These are phyloP conservation scores for Euproctis similis DNA, from an alignment of 2,888 invertebrate species.

Conservation along the genomic window DNA sequence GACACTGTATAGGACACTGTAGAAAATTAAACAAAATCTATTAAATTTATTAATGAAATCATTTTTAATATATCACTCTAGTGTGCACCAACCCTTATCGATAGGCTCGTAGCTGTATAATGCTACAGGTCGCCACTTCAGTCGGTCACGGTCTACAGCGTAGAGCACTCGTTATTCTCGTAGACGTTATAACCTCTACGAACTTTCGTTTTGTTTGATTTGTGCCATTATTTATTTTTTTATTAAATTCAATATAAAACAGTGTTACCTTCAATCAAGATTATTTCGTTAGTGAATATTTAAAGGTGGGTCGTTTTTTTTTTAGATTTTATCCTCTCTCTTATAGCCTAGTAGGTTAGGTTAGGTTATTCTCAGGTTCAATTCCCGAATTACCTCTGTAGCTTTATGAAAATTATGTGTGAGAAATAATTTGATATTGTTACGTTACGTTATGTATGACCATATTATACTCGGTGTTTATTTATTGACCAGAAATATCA, in stretches of 20 bases:
- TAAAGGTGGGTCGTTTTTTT: constrained; percentile 7
- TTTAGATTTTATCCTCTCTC: too few relatives aligned
- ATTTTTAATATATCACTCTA: neutral
- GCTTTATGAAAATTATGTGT: too few relatives aligned
- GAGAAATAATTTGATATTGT: too few relatives aligned
- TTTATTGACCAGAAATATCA: too few relatives aligned
- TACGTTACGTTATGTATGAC: too few relatives aligned
- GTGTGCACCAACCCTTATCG: constrained; percentile 12
- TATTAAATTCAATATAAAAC: too few relatives aligned
- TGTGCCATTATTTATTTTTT: neutral
- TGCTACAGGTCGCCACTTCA: constrained; percentile 43
- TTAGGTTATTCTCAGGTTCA: too few relatives aligned
- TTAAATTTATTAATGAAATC: neutral
- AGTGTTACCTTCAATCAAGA: constrained; percentile 7
- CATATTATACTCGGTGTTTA: too few relatives aligned
- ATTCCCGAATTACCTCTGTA: too few relatives aligned
- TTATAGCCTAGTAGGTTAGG: too few relatives aligned
- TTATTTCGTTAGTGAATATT: neutral
- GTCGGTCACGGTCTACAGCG: constrained; percentile 46
- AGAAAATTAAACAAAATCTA: too few relatives aligned
- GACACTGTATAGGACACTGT: too few relatives aligned
- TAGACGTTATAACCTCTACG: constrained; percentile 5
- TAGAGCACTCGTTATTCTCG: constrained; percentile 32
- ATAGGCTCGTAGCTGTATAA: constrained; percentile 20
- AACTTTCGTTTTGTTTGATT: constrained; percentile 12